Evolutionary conservation across 2,113 vertebrate genomes (phyloP), one percentile per base, ranked within the genome.

Genomic region (Lepidiolamprologus cunningtoni): DNA sequence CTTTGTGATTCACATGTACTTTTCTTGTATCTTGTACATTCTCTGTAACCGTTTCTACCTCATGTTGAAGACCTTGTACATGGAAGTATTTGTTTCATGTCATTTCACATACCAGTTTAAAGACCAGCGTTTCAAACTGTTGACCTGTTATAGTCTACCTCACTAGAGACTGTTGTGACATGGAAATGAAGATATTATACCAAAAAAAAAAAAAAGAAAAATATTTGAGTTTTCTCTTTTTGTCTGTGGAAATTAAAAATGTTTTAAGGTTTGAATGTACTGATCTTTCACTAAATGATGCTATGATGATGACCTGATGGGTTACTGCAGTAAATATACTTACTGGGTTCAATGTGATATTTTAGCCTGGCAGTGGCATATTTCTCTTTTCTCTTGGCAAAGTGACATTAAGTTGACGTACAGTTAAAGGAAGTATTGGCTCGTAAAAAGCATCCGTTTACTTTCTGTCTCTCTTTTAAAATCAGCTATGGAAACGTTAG

Each of bases 11-110:
- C 84, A 84, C 52, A 54, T 92, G 88, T 89, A 79, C 82, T 85
- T 89, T 88, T 88, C 81, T 94, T 94, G 92, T 94, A 93, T 94
- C 93, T 93, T 96, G 95, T 96, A 95, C 95, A 93, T 96, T 94
- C 95, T 97, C 95, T 97, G 96, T 97, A 97, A 98, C 97, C 96
- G 96, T 97, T 98, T 98, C 98, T 98, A 98, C 98, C 98, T 98
- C 97, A 98, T 97, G 91, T 97, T 97, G 96, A 97, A 97, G 90
- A 84, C 96, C 91, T 97, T 97, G 96, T 97, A 97, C 96, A 96
- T 97, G 97, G 96, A 95, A 96, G 68, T 98, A 97, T 97, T 97
- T 98, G 97, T 97, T 97, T 98, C 97, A 97, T 97, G 97, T 96
- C 95, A 96, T 97, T 96, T 93, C 92, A 91, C 94, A 85, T 81